A percentile compares a stretch with the other conserved stretches of the same genome.
Conservation (phyloP, 1,140 invertebrate genomes). For the Platyscapa corneri region DNA sequence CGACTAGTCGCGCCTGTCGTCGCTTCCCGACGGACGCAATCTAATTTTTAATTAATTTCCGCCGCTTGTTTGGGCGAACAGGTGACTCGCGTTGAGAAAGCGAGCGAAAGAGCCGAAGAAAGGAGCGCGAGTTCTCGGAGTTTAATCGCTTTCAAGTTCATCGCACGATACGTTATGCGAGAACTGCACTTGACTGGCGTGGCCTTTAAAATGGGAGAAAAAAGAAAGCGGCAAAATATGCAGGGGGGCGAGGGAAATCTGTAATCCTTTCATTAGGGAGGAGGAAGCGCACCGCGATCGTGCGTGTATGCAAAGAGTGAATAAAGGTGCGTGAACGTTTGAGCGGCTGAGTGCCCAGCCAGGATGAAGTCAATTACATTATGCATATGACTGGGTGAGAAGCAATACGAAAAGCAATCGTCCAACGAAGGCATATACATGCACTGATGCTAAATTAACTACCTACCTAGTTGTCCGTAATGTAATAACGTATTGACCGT, state of each 20-base stretch:
- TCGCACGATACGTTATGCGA: too few relatives aligned
- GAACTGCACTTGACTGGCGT: too few relatives aligned
- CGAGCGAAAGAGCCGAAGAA: neutral
- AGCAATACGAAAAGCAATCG: constrained; percentile 65
- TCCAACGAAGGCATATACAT: constrained; percentile 53
- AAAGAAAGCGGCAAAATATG: neutral
- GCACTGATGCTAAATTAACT: constrained; percentile 64
- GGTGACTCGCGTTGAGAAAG: neutral
- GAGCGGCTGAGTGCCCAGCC: neutral
- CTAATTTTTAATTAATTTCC: neutral
- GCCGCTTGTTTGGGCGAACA: too few relatives aligned
- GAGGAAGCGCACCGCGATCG: neutral
- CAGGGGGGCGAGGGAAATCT: neutral
- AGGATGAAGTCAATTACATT: constrained; percentile 68
- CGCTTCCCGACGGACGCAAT: neutral
- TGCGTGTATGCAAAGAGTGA: neutral
- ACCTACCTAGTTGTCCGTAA: constrained; percentile 64
- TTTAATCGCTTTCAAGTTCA: neutral
- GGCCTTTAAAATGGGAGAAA: neutral
- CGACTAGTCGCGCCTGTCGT: neutral
- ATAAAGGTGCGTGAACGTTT: neutral
- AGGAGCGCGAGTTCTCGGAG: neutral
- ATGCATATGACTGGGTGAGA: constrained; percentile 64
- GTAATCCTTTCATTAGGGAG: constrained; percentile 26
- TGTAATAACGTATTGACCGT: constrained; percentile 60